Conservation (phyloP, 1,140 invertebrate genomes). For the Meloidogyne floridensis region DNA sequence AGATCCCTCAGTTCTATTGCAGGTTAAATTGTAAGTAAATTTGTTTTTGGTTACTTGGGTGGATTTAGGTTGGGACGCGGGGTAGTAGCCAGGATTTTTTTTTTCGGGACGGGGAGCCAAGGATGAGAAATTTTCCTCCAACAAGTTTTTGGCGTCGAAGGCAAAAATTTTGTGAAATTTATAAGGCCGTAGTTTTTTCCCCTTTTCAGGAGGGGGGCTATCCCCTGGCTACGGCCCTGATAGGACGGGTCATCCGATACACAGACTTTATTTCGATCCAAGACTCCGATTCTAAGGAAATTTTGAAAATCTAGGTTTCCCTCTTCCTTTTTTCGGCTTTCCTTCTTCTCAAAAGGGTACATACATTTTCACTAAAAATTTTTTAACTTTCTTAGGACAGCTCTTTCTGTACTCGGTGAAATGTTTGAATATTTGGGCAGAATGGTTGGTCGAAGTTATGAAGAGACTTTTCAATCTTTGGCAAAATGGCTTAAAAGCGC, state of each 20-base stretch:
- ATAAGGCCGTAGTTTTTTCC: too few relatives aligned
- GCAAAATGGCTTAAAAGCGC: conserved; percentile 87
- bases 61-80: too few relatives aligned
- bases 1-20: conserved; percentile 89
- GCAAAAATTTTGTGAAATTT: too few relatives aligned
- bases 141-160: too few relatives aligned
- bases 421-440: conserved; percentile 97
- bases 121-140: too few relatives aligned
- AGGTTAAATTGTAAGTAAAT: conserved; percentile 86
- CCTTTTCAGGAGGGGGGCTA: too few relatives aligned
- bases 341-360: too few relatives aligned
- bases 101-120: background rate
- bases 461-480: conserved; percentile 90
- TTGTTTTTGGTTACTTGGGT: background rate
- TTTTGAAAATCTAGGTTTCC: background rate
- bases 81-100: background rate
- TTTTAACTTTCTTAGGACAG: conserved; percentile 74
- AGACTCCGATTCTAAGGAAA: background rate
- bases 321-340: too few relatives aligned
- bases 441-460: conserved; percentile 97
- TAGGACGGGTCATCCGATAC: too few relatives aligned
- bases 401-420: conserved; percentile 89
- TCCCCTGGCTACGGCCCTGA: too few relatives aligned
- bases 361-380: too few relatives aligned
- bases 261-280: too few relatives aligned